Evolutionary conservation across 1,140 invertebrate species (phyloP), one percentile per base, ranked within the genome.

Genomic region (Cotesia vestalis): DNA sequence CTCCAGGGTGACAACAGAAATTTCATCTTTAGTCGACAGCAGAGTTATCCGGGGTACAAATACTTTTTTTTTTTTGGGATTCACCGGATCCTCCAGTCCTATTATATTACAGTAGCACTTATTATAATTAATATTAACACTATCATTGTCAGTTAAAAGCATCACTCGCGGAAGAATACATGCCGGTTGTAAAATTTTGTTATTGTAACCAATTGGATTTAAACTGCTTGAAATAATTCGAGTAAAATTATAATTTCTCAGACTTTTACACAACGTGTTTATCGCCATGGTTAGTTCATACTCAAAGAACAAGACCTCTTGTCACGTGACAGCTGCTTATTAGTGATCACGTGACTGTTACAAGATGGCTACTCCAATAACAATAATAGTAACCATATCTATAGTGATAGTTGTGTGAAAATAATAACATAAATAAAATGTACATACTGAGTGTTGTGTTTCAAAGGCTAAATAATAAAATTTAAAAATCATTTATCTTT

Each of bases 1-100:
- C 83, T 85, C 81, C 14, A 89, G 14, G 8, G 83, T 86, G 0
- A 78, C 73, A 11, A 83, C 72, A 12, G 69, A 64, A 12, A 78
- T 59, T 2, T 76, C 69, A 20, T 75, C 14, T n/a, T 73, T 69
- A 6, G 73, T 71, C 4, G 51, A 51, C 14, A 75, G 63, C 9
- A 75, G 38, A 2, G 74, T 75, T 2, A 75, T 63, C 57, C 63
- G 62, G 4, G 74, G 74, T 59, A 71, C 46, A 52, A 73, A 66
- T 14, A 62, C 34, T 46, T 75, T 75, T 51, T 73, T 75, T 12
- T 73, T 73, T 14, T 75, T 75, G 3, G 46, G 14, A 1, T 66
- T 70, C 11, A 62, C 51, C 9, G 46, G 46, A 2, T 64, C 61
- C 11, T 72, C 62, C 14, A 36, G 55, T 9, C 35, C 52, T 12